These are phyloP conservation scores for Globia sparganii DNA, from an alignment of 2,888 invertebrate species.

Conservation along the genomic window DNA sequence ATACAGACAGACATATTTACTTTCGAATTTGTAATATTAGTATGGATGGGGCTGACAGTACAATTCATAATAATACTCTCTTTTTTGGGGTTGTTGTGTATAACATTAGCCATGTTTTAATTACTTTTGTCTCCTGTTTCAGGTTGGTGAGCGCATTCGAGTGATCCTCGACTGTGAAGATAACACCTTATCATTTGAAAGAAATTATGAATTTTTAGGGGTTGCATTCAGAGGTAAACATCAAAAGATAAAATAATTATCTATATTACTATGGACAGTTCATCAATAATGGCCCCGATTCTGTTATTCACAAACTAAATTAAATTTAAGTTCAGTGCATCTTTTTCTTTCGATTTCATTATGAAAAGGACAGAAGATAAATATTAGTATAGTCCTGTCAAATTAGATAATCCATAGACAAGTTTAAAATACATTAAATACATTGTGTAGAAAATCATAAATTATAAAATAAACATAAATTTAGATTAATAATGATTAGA, in stretches of 20 bases:
- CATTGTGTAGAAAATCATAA: too few species aligned
- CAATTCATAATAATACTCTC: neutral
- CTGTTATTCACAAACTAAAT: too few species aligned
- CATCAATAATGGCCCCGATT: too few species aligned
- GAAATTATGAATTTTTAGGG: slow-evolving; percentile 99
- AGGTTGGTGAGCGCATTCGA: slow-evolving; percentile 99
- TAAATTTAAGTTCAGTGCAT: too few species aligned
- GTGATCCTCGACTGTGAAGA: slow-evolving; percentile 99
- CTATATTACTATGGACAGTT: neutral
- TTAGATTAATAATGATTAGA: too few species aligned
- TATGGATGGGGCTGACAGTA: neutral
- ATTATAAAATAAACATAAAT: too few species aligned
- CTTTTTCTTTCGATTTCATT: too few species aligned
- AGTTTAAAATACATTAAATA: too few species aligned
- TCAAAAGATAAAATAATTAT: neutral
- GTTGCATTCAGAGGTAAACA: slow-evolving; percentile 97
- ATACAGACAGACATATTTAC: neutral
- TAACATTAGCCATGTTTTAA: neutral
- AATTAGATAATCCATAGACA: too few species aligned
- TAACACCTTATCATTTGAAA: slow-evolving; percentile 98
- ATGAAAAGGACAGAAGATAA: too few species aligned
- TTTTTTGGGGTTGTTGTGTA: neutral
- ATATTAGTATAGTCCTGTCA: too few species aligned
- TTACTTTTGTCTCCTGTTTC: slow-evolving; percentile 66
- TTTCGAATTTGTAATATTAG: neutral